Evolutionary conservation across 1,140 invertebrate species (phyloP).

Genomic region (Luehdorfia chinensis): DNA sequence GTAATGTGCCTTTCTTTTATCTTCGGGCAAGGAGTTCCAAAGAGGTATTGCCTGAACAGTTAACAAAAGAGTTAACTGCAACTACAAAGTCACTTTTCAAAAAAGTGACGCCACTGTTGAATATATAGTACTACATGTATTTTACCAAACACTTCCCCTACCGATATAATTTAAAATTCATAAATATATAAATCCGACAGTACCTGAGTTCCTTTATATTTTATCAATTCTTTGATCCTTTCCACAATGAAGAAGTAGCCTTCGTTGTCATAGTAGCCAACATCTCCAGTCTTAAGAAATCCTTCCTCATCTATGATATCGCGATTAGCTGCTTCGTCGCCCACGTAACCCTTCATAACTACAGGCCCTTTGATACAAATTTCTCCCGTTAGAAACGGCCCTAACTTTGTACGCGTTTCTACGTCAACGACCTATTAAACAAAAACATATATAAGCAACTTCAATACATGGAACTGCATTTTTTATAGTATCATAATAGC

Average conservation of each 20-base stretch:
- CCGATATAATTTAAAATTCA: too few relatives aligned
- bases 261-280: constrained; percentile 84
- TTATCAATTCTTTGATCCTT: constrained; percentile 88
- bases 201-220: constrained; percentile 87
- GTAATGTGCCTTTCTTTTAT: too few relatives aligned
- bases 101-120: too few relatives aligned
- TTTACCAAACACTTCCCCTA: too few relatives aligned
- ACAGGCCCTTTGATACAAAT: constrained; percentile 80
- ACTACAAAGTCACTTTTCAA: too few relatives aligned
- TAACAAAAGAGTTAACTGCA: too few relatives aligned
- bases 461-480: not conserved
- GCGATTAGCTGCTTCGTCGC: constrained; percentile 78
- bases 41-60: too few relatives aligned
- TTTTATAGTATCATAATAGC: not conserved
- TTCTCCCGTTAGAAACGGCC: constrained; percentile 78
- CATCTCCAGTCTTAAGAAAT: constrained; percentile 88
- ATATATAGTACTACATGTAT: too few relatives aligned
- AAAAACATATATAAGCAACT: constrained; percentile 14
- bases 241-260: constrained; percentile 85
- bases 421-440: constrained; percentile 71
- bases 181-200: too few relatives aligned
- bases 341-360: constrained; percentile 81
- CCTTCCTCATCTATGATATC: constrained; percentile 82
- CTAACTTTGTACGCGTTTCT: constrained; percentile 75
- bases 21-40: too few relatives aligned